Evolutionary conservation across 2,888 invertebrate species (phyloP).

Genomic region (Drosophila fulvimacula): DNA sequence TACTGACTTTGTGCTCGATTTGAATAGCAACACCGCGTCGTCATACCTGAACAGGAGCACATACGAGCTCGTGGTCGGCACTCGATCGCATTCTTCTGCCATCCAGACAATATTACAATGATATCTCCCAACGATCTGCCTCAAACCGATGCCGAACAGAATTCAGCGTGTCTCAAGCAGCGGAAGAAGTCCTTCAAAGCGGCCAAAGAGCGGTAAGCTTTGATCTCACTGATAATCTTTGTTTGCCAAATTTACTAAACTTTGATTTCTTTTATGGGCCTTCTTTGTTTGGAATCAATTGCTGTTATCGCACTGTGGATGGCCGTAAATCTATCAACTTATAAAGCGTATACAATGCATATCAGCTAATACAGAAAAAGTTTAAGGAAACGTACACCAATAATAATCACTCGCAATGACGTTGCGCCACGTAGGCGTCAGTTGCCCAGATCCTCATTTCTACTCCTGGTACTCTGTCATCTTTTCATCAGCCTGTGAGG

Average conservation of each 20-base stretch:
- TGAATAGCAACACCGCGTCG: slow-evolving; percentile 89
- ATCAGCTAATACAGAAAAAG: slow-evolving; percentile 89
- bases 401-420: slow-evolving; percentile 73
- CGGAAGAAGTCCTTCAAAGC: slow-evolving; percentile 85
- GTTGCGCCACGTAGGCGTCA: slow-evolving; percentile 13
- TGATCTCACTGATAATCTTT: background rate
- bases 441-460: background rate
- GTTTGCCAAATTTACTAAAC: slow-evolving; percentile 58
- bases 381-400: slow-evolving; percentile 89
- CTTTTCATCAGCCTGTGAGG: slow-evolving; percentile 47
- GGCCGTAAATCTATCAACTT: slow-evolving; percentile 30
- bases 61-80: slow-evolving; percentile 89
- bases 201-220: slow-evolving; percentile 84
- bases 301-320: slow-evolving; percentile 32
- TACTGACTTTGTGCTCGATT: slow-evolving; percentile 2
- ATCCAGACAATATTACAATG: slow-evolving; percentile 87
- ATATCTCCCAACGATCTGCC: slow-evolving; percentile 85
- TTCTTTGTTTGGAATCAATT: slow-evolving; percentile 16
- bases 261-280: slow-evolving; percentile 73
- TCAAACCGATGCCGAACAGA: slow-evolving; percentile 74
- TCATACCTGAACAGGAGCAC: slow-evolving; percentile 88
- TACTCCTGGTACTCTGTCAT: slow-evolving; percentile 20
- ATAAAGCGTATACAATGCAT: slow-evolving; percentile 88
- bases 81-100: slow-evolving; percentile 91
- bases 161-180: slow-evolving; percentile 81